These are phyloP conservation scores for human DNA, from an alignment of 2,113 vertebrate species.

Conservation along the genomic window GRCh38 chr4:60527001-60527500, in stretches of 20 bases:
- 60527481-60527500: not conserved
- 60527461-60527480: too few relatives aligned
- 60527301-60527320: not conserved
- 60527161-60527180: not conserved
- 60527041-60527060: slow-evolving; percentile 5
- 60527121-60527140: not conserved
- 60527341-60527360: not conserved
- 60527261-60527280: not conserved
- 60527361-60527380: not conserved
- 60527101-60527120: not conserved
- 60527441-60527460: not conserved
- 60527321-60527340: not conserved
- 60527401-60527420: not conserved
- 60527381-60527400: not conserved
- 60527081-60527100: not conserved
- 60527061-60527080: not conserved
- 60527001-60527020: not conserved
- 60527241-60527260: not conserved
- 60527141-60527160: not conserved
- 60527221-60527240: not conserved
- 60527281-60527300: not conserved
- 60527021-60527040: not conserved
- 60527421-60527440: not conserved
- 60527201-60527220: not conserved
- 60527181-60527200: not conserved